A percentile compares a stretch with the other conserved stretches of the same genome.
Evolutionary conservation across 2,797 vertebrate genomes (phyloP).

Genomic region (Argentina silus): DNA sequence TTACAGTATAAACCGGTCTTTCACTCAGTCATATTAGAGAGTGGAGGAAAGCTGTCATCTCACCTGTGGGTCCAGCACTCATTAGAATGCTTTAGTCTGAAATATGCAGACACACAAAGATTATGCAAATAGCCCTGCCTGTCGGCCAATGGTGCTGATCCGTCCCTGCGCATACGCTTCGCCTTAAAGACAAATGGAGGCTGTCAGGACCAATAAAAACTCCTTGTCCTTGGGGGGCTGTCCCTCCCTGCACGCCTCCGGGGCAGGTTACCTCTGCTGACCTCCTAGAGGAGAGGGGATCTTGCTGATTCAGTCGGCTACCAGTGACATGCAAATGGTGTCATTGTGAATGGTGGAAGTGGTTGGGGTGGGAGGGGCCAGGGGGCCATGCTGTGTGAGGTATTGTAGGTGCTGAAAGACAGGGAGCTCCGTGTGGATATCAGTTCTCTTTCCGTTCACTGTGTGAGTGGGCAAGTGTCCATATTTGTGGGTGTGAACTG

Average conservation of each 20-base stretch:
- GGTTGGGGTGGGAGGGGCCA: conserved; percentile 18
- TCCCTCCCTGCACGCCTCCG: background rate
- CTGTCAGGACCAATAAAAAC: conserved; percentile 23
- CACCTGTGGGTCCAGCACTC: conserved; percentile 19
- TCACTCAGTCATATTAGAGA: too few species aligned
- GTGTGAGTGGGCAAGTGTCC: conserved; percentile 37
- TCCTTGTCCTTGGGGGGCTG: conserved; percentile 18
- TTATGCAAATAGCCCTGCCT: conserved; percentile 34
- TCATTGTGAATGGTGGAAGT: conserved; percentile 25
- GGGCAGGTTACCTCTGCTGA: conserved; percentile 39
- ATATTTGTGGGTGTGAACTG: conserved; percentile 13
- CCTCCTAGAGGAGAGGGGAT: conserved; percentile 34
- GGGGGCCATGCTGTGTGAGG: conserved; percentile 17
- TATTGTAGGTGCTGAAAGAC: conserved; percentile 36
- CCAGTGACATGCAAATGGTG: conserved; percentile 61
- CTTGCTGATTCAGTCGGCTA: conserved; percentile 55
- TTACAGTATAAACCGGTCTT: conserved; percentile 13
- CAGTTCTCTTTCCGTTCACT: conserved; percentile 28
- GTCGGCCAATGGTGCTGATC: conserved; percentile 20
- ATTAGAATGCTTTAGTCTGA: conserved; percentile 42
- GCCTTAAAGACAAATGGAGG: conserved; percentile 38
- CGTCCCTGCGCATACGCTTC: conserved; percentile 19
- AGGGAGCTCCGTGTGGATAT: background rate
- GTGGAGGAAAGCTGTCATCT: conserved; percentile 9
- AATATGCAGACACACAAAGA: conserved; percentile 38